These are phyloP conservation scores for Epistrophe grossulariae DNA, from an alignment of 2,888 invertebrate species.

Conservation along the genomic window DNA sequence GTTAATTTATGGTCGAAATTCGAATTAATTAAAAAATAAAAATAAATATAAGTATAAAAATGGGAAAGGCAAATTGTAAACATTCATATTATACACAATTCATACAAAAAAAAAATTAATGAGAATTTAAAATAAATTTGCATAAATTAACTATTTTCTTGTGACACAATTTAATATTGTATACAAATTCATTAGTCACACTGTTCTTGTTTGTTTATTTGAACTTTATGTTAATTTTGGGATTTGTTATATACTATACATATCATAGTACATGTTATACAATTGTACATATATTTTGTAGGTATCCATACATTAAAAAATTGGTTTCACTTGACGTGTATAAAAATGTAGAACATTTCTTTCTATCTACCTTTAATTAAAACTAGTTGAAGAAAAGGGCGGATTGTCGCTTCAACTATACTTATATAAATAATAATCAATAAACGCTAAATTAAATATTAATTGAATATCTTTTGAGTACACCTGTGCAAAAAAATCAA, in stretches of 20 bases:
- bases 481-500: slow-evolving; percentile 9
- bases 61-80: neutral
- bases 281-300: too few relatives aligned
- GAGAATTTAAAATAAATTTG: neutral
- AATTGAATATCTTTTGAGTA: slow-evolving; percentile 36
- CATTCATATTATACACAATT: neutral
- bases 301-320: too few relatives aligned
- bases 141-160: neutral
- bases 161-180: neutral
- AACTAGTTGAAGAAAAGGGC: neutral
- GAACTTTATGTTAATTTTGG: too few relatives aligned
- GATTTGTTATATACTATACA: too few relatives aligned
- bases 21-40: neutral
- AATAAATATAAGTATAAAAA: neutral
- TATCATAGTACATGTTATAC: too few relatives aligned
- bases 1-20: neutral
- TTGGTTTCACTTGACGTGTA: too few relatives aligned
- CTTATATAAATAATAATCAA: slow-evolving; percentile 27
- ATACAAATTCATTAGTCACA: neutral
- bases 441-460: slow-evolving; percentile 35
- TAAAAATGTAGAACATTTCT: too few relatives aligned
- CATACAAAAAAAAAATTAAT: neutral
- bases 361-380: too few relatives aligned
- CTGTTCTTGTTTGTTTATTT: neutral
- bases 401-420: neutral